These are phyloP conservation scores for Sorex fumeus DNA, from an alignment of 2,113 vertebrate species.

Conservation along the genomic window DNA sequence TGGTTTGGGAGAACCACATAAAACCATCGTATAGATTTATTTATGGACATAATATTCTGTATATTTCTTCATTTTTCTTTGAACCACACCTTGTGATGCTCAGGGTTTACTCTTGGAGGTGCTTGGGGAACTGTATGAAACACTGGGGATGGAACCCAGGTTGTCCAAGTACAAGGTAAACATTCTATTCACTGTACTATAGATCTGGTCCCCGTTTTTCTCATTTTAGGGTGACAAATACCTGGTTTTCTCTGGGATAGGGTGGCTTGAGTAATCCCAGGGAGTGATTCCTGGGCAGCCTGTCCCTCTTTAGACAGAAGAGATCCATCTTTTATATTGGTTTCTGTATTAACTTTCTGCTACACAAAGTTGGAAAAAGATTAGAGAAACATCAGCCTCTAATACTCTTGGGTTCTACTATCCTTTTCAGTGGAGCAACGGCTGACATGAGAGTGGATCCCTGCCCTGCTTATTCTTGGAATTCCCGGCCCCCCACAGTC, in stretches of 20 bases:
- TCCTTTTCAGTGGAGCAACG: not conserved
- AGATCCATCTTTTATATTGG: not conserved
- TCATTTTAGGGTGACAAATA: no score
- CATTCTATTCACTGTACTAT: no score
- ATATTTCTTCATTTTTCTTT: not conserved
- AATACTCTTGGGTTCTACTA: rapidly evolving
- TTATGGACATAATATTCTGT: slow-evolving; percentile 8
- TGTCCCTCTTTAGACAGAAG: not conserved
- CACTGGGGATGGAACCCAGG: no score
- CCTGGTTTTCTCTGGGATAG: not conserved
- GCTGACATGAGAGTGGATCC: not conserved
- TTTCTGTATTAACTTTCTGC: not conserved
- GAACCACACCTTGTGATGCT: no score
- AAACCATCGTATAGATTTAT: slow-evolving; percentile 15
- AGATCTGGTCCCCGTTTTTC: no score
- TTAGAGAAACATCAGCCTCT: not conserved
- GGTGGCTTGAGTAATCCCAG: not conserved
- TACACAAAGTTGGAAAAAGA: not conserved
- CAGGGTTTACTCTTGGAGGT: no score
- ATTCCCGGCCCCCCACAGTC: not conserved
- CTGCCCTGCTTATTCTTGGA: slow-evolving; percentile 53
- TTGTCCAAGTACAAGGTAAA: no score
- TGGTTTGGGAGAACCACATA: slow-evolving; percentile 23
- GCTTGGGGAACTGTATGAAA: no score
- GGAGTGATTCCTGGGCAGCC: not conserved